Conservation (phyloP, 2,797 vertebrate species). For the Lophotriccus pileatus region DNA sequence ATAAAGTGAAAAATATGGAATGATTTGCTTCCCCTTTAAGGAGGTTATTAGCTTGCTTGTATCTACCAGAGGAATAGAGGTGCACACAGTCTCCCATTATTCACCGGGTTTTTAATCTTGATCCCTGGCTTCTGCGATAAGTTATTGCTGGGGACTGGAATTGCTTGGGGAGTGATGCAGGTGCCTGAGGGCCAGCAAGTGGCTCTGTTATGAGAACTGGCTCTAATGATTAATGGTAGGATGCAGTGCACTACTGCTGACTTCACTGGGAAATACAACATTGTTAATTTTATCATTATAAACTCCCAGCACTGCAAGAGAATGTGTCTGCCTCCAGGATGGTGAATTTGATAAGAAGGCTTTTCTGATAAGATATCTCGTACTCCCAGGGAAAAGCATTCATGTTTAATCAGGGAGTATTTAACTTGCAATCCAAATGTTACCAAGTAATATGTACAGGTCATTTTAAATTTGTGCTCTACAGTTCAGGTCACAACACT, state of each 20-base stretch:
- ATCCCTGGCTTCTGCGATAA: conserved; percentile 54
- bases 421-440: conserved; percentile 69
- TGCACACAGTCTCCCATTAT: conserved; percentile 50
- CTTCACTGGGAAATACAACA: conserved; percentile 65
- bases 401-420: conserved; percentile 63
- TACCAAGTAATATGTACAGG: conserved; percentile 54
- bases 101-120: conserved; percentile 72
- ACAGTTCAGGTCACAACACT: conserved; percentile 38
- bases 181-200: conserved; percentile 54
- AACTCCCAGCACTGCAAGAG: conserved; percentile 62
- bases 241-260: conserved; percentile 49
- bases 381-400: conserved; percentile 55
- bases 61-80: conserved; percentile 57
- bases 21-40: conserved; percentile 71
- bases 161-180: conserved; percentile 66
- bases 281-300: conserved; percentile 77
- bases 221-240: conserved; percentile 72
- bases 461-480: conserved; percentile 57
- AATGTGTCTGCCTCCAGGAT: conserved; percentile 67
- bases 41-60: conserved; percentile 71
- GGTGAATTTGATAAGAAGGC: conserved; percentile 68
- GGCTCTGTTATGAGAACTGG: conserved; percentile 63
- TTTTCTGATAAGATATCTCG: conserved; percentile 65
- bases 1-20: conserved; percentile 71
- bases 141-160: conserved; percentile 53